phyloP scores from a whole-genome alignment of 1,140 invertebrate species.

The Pseudomyrmex pallidus region DNA sequence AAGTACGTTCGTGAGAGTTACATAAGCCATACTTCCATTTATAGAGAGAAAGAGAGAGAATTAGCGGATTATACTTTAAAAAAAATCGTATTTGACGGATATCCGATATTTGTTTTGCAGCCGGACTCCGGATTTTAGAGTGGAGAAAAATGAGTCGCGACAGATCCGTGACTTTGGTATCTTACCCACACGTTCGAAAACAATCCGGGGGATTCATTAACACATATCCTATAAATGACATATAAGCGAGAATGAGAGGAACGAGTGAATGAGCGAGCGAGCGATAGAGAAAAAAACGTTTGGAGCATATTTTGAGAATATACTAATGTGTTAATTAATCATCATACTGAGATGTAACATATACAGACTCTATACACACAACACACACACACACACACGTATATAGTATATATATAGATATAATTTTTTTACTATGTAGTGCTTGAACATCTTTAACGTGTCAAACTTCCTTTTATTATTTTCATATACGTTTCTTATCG shows the following conservation, averaged over 20 bases:
- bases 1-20: background rate
- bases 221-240: slow-evolving; percentile 51
- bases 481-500: slow-evolving; percentile 17
- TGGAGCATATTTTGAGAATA: slow-evolving; percentile 41
- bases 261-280: background rate
- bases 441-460: slow-evolving; percentile 10
- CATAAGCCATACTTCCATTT: slow-evolving; percentile 38
- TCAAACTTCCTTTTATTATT: slow-evolving; percentile 21
- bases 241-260: background rate
- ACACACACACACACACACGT: no score
- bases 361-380: background rate
- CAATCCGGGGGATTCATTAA: slow-evolving; percentile 21
- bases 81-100: slow-evolving; percentile 19
- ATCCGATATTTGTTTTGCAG: slow-evolving; percentile 20
- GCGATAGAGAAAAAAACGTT: background rate
- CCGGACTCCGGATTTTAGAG: background rate
- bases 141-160: background rate
- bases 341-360: slow-evolving; percentile 7
- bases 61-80: slow-evolving; percentile 3
- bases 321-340: slow-evolving; percentile 27
- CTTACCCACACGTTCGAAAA: slow-evolving; percentile 24
- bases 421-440: slow-evolving; percentile 38
- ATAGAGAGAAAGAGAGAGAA: background rate
- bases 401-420: background rate
- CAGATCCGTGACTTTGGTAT: background rate